These are phyloP conservation scores for Leucosticte australis DNA, from an alignment of 2,113 vertebrate species.

Conservation along the genomic window DNA sequence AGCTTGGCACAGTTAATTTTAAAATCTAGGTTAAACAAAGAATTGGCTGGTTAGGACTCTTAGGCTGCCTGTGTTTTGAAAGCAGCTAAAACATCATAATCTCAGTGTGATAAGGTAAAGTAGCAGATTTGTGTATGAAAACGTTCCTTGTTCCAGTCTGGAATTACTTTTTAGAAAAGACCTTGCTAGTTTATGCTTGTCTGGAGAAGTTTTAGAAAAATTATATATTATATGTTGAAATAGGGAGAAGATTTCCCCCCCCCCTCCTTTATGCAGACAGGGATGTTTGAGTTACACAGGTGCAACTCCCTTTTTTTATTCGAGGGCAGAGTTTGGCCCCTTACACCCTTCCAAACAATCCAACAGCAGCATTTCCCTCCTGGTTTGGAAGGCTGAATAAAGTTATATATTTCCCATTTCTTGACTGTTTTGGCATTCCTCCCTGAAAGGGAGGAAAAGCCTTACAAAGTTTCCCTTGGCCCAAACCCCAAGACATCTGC, in stretches of 20 bases:
- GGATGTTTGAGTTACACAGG: background rate
- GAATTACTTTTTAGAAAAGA: background rate
- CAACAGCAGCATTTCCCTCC: conserved; percentile 20
- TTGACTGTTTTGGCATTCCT: conserved; percentile 71
- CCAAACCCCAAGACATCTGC: conserved; percentile 75
- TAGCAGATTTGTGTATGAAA: background rate
- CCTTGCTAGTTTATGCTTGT: background rate
- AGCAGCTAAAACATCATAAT: background rate
- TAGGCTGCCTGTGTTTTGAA: background rate
- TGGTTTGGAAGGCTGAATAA: conserved; percentile 65
- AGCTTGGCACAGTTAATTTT: background rate
- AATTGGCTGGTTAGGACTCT: background rate
- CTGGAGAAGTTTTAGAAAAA: background rate
- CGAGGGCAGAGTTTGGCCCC: background rate
- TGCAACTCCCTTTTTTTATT: background rate
- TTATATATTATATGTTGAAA: conserved; percentile 8
- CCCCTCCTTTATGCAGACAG: background rate
- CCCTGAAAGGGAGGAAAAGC: conserved; percentile 65
- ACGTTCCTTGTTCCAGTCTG: background rate
- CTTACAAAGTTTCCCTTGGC: conserved; percentile 65
- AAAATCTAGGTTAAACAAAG: background rate
- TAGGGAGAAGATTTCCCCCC: background rate
- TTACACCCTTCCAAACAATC: background rate
- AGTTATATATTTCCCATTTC: conserved; percentile 70
- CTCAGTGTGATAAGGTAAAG: background rate